Evolutionary conservation across 2,113 vertebrate species (phyloP).

Genomic region (Silurus glanis): DNA sequence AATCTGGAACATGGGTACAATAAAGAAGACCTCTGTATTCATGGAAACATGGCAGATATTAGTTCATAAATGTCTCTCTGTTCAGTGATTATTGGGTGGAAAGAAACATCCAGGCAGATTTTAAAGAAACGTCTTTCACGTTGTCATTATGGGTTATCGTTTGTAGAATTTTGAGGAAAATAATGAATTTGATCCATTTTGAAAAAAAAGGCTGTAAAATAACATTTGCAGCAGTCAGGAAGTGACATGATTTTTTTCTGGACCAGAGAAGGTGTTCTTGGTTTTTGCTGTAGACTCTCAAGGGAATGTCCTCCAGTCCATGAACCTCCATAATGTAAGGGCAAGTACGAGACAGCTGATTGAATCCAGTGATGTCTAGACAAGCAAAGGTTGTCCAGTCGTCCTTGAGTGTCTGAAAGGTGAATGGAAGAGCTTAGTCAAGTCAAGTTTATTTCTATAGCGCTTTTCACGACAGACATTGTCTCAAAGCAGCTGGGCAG

Average conservation of each 20-base stretch:
- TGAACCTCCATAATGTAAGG: not conserved
- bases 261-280: not conserved
- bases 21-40: not conserved
- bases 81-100: not conserved
- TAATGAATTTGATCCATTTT: no score
- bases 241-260: no score
- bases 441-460: no score
- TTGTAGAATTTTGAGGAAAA: no score
- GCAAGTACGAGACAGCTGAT: not conserved
- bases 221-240: no score
- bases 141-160: no score
- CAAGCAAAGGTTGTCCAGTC: not conserved
- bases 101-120: not conserved
- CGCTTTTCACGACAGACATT: no score
- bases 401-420: slow-evolving; percentile 1
- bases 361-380: not conserved
- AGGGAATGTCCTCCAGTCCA: not conserved
- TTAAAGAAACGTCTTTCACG: no score
- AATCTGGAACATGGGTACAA: not conserved
- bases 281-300: not conserved
- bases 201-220: no score
- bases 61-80: not conserved
- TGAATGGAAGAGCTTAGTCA: not conserved
- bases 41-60: not conserved
- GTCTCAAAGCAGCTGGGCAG: no score